Conservation (phyloP, 2,888 invertebrate genomes). For the Dynastes grantii region DNA sequence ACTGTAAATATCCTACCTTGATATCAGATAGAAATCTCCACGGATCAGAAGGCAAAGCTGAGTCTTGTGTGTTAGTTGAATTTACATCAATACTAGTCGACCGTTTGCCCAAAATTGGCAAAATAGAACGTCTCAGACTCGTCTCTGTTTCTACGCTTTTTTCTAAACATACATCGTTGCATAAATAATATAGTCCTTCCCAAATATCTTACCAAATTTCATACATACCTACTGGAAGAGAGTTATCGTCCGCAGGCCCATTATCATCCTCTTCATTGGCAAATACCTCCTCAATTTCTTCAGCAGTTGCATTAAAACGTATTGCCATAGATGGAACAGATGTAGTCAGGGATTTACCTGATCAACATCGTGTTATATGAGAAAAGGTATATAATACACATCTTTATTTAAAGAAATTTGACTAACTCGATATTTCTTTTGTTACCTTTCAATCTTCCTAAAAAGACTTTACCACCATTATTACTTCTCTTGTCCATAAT, state of each 20-base stretch:
- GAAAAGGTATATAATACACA: not conserved
- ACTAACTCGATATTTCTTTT: not conserved
- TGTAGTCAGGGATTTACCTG: conserved; percentile 69
- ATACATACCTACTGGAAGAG: conserved; percentile 18
- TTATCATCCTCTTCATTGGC: conserved; percentile 75
- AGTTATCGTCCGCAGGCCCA: not conserved
- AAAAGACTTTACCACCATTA: conserved; percentile 67
- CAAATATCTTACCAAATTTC: not conserved
- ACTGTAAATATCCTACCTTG: conserved; percentile 64
- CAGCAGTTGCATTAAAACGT: conserved; percentile 84
- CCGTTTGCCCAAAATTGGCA: conserved; percentile 76
- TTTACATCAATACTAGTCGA: conserved; percentile 75
- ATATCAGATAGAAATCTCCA: conserved; percentile 84
- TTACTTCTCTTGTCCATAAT: conserved; percentile 61
- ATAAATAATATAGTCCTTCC: not conserved
- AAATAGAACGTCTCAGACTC: conserved; percentile 74
- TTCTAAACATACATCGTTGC: not conserved
- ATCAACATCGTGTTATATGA: conserved; percentile 4
- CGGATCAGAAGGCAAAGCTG: conserved; percentile 76
- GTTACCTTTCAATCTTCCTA: conserved; percentile 70
- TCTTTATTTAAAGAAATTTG: not conserved
- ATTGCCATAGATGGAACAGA: conserved; percentile 75
- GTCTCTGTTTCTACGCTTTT: conserved; percentile 63
- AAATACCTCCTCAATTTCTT: conserved; percentile 81
- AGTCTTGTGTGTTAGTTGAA: conserved; percentile 60